These are phyloP conservation scores for Lysiphlebus fabarum DNA, from an alignment of 1,140 invertebrate species.

Conservation along the genomic window DNA sequence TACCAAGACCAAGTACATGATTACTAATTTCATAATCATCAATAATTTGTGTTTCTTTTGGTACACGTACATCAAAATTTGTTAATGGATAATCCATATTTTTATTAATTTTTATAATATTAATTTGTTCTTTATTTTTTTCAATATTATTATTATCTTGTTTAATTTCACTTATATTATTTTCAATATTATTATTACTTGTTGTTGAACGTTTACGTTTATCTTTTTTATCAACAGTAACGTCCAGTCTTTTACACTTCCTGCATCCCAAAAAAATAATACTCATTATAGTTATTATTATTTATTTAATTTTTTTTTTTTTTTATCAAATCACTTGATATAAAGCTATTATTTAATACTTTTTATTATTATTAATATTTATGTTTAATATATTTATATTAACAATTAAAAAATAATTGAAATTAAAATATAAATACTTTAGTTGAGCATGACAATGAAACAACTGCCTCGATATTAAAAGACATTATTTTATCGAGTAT, in stretches of 20 bases:
- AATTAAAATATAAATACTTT: no score
- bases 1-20: constrained; percentile 93
- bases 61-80: constrained; percentile 43
- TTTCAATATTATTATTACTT: neutral
- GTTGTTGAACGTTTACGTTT: constrained; percentile 2
- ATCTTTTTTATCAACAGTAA: neutral
- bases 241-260: constrained; percentile 13
- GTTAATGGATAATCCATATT: constrained; percentile 37
- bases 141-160: constrained; percentile 17
- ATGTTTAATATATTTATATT: no score
- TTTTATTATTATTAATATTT: no score
- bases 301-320: no score
- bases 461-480: no score
- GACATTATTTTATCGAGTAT: no score
- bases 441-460: neutral
- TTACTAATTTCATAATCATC: constrained; percentile 94
- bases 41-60: constrained; percentile 77
- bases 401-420: no score
- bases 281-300: neutral
- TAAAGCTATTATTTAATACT: no score
- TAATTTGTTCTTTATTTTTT: constrained; percentile 8
- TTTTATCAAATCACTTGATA: no score
- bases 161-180: constrained; percentile 2
- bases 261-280: neutral
- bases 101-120: constrained; percentile 22